Evolutionary conservation across 2,888 invertebrate genomes (phyloP), one percentile per base, ranked within the genome.

Genomic region (Agrotis puta): DNA sequence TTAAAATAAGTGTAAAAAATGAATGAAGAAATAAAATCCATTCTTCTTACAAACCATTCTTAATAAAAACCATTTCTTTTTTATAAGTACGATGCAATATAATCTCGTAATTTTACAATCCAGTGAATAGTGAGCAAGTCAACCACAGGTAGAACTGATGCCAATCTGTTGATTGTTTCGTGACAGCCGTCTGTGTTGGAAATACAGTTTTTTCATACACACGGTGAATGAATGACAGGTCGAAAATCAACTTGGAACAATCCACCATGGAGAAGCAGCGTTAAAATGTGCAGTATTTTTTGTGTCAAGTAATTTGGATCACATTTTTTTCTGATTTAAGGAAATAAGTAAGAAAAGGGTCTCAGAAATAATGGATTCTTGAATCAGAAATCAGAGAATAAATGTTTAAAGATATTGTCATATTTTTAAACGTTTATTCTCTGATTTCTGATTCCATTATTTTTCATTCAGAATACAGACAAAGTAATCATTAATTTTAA

Each of bases 111-210:
- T 45, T 45, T 58, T 47, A 22, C 45, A 24, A 22, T 47, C n/a
- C n/a, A 72, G 71, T 83, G 61, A 45, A 9, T 20, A 43, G 16
- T 57, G n/a, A 71, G 24, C 68, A 63, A 79, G 61, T 14, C 43
- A 54, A 43, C 61, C 62, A 65, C 39, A 43, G 53, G 11, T 58
- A 22, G 68, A 54, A 58, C 70, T 77, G 76, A 73, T 79, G 85
- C 43, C 82, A 85, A 88, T 87, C 86, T 86, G 86, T 88, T 88
- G 86, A 88, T 90, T 88, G 87, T 88, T 89, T 90, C 84, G 81
- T 70, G 78, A 79, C 68, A 77, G 72, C 81, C 77, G 70, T 69
- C 70, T 77, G 81, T 85, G 6, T 53, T 82, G 86, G 82, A 79
- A 83, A 83, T 78, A 79, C 66, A 74, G 56, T 74, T 74, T 75